Evolutionary conservation across 2,797 vertebrate genomes (phyloP).

Genomic region (Tauraco hartlaubi): DNA sequence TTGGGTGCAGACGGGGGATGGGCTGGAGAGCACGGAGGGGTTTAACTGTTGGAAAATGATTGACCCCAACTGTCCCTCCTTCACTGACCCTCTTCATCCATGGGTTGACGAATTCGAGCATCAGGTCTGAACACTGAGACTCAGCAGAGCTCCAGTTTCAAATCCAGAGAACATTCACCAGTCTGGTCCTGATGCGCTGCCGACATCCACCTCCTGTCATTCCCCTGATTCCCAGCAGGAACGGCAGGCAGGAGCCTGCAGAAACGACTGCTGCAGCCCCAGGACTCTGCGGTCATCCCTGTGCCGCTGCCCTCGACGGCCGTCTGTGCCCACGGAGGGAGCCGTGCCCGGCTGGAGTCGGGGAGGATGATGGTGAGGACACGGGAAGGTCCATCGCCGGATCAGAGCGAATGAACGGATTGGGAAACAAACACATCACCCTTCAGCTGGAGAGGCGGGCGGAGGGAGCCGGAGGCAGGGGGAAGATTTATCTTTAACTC

Average conservation of each 20-base stretch:
- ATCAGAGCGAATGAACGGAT: accelerated
- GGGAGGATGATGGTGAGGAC: not conserved
- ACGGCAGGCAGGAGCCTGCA: accelerated
- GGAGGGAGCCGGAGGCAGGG: not conserved
- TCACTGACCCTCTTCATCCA: not conserved
- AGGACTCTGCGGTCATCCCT: not conserved
- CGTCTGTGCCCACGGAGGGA: accelerated
- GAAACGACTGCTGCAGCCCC: not conserved
- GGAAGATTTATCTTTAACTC: not conserved
- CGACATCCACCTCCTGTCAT: accelerated
- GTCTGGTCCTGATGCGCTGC: not conserved
- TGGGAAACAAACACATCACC: not conserved
- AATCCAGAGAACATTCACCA: not conserved
- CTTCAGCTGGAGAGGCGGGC: not conserved
- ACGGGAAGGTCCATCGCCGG: accelerated
- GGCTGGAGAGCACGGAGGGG: not conserved
- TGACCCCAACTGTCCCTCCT: not conserved
- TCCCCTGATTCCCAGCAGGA: accelerated
- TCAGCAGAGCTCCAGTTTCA: not conserved
- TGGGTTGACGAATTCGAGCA: not conserved
- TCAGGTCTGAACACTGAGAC: not conserved
- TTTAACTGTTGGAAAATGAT: not conserved
- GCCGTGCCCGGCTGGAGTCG: accelerated
- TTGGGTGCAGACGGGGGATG: not conserved
- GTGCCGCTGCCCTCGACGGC: accelerated